Evolutionary conservation across 2,888 invertebrate genomes (phyloP), one percentile per base, ranked within the genome.

Genomic region (Actias luna): DNA sequence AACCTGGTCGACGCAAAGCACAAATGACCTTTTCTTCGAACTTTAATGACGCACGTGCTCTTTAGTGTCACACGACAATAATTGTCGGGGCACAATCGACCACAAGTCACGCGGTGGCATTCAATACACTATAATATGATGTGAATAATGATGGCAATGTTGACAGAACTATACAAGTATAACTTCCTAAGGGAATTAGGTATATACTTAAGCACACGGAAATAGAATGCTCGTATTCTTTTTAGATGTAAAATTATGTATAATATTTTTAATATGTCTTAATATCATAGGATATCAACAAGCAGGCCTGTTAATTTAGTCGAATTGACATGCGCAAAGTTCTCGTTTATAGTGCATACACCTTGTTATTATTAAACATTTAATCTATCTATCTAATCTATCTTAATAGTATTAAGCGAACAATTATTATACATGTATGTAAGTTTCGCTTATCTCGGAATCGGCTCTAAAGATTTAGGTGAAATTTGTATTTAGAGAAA

Each of bases 1-100:
- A 72, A 70, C 78, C 79, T 80, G 80, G 78, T 70, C 74, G 73
- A 71, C 71, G 69, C 73, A 74, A 76, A 72, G 77, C 88, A 89
- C 88, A 88, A 85, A 83, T 82, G 79, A 82, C 83, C 85, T 84
- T 87, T 83, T 79, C 86, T 86, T 83, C 74, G 68, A 78, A 75
- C 71, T 77, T 79, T 83, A 82, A 81, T 79, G 73, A 75, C 77
- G 76, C 87, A 89, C 89, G 89, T 87, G 88, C 81, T 77, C 77
- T 73, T 76, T 73, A 70, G 73, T 79, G 76, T 76, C 83, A 86
- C 88, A 88, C 88, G 87, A 89, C 83, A 77, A 70, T 82, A 84
- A 87, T 84, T 84, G 85, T 80, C 75, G 65, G 72, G 71, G 71
- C 75, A 89, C 89, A 88, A 89, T 88, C 84, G 83, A 80, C 77